A percentile compares a stretch with the other conserved stretches of the same genome.
Conservation (phyloP, 2,113 vertebrate genomes). For the Equus przewalskii region DNA sequence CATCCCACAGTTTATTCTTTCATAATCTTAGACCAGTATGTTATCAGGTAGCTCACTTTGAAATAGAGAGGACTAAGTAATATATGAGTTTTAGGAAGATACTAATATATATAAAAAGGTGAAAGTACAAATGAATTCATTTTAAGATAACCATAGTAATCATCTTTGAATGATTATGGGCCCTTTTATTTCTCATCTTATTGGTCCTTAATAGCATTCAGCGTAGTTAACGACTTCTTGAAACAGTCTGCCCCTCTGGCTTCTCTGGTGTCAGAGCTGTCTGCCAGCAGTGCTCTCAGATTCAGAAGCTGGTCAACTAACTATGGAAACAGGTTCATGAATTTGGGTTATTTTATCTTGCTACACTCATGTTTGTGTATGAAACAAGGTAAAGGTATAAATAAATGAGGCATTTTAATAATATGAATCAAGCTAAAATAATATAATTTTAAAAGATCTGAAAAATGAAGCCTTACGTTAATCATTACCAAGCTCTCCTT, state of each 20-base stretch:
- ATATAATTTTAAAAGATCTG: not conserved
- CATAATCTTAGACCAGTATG: not conserved
- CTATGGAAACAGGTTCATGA: not conserved
- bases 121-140: conserved; percentile 35
- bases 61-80: not conserved
- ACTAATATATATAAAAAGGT: not conserved
- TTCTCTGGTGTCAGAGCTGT: not conserved
- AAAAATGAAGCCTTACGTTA: not conserved
- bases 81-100: not conserved
- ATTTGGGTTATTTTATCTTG: conserved; percentile 38
- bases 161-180: not conserved
- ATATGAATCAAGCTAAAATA: conserved; percentile 27
- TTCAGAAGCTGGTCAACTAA: not conserved
- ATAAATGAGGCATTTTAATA: conserved; percentile 12
- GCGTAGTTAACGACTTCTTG: not conserved
- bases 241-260: not conserved
- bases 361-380: not conserved
- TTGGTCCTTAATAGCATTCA: not conserved
- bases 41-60: conserved; percentile 5
- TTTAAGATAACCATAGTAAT: not conserved
- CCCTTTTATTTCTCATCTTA: not conserved
- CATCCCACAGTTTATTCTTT: not conserved
- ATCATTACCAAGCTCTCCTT: not conserved
- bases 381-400: not conserved
- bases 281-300: not conserved